These are phyloP conservation scores for Lissonota sp. DNA, from an alignment of 2,888 invertebrate species.

Conservation along the genomic window DNA sequence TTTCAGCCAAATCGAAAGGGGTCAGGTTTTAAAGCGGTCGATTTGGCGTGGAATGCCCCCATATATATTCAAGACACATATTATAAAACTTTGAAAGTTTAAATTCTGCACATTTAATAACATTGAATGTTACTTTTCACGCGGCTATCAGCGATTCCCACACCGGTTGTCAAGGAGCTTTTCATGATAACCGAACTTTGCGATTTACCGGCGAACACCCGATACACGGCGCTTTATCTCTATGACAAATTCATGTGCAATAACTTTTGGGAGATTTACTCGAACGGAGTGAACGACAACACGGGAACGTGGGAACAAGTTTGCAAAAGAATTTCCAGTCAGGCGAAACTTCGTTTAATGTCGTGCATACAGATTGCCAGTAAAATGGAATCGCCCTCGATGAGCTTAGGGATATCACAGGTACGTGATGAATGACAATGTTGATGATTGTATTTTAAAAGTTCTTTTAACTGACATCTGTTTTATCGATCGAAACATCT, in stretches of 20 bases:
- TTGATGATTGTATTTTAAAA: neutral
- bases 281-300: conserved; percentile 37
- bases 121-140: neutral
- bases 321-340: conserved; percentile 67
- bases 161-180: conserved; percentile 71
- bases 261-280: conserved; percentile 72
- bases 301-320: conserved; percentile 64
- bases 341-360: conserved; percentile 75
- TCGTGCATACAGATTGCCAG: conserved; percentile 80
- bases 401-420: conserved; percentile 70
- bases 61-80: too few species aligned
- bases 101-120: neutral
- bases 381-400: conserved; percentile 76
- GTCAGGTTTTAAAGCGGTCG: too few species aligned
- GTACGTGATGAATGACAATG: too few species aligned
- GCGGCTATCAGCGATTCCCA: conserved; percentile 72
- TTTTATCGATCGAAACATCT: neutral
- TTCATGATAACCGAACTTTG: conserved; percentile 75
- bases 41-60: too few species aligned
- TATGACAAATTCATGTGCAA: conserved; percentile 78
- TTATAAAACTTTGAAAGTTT: conserved; percentile 33
- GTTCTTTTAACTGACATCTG: neutral
- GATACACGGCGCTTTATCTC: conserved; percentile 77
- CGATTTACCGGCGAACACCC: conserved; percentile 71
- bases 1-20: too few species aligned